A percentile compares a stretch with the other conserved stretches of the same genome.
Conservation (phyloP, 2,888 invertebrate species). For the Drosophila tanythrix region DNA sequence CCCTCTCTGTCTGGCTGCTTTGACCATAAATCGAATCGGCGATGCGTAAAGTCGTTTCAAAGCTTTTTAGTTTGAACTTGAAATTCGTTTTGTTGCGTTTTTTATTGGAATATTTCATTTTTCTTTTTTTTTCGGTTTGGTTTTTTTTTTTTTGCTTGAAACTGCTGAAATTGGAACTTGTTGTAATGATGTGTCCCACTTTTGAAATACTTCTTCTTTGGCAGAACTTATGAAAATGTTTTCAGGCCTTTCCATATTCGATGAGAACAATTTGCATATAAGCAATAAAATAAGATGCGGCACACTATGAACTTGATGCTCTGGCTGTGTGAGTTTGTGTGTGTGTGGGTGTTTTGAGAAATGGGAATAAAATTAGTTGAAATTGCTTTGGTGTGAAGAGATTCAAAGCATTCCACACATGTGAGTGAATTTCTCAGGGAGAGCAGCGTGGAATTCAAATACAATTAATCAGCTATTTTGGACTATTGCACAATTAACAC, state of each 20-base stretch:
- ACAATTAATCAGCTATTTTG: constrained; percentile 20
- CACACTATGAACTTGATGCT: constrained; percentile 2
- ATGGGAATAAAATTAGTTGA: constrained; percentile 12
- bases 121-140: background rate
- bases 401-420: background rate
- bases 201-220: constrained; percentile 33
- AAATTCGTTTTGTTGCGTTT: constrained; percentile 45
- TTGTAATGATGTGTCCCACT: constrained; percentile 34
- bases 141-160: constrained; percentile 1
- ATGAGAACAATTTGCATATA: constrained; percentile 66
- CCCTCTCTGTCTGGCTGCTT: constrained; percentile 27
- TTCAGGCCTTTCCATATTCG: constrained; percentile 65
- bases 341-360: background rate
- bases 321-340: background rate
- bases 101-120: constrained; percentile 10
- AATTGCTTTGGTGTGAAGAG: constrained; percentile 14
- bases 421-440: background rate
- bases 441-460: constrained; percentile 4
- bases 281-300: constrained; percentile 29
- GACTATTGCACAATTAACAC: constrained; percentile 34
- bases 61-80: constrained; percentile 70
- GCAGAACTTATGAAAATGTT: constrained; percentile 52
- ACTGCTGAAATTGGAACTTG: constrained; percentile 21
- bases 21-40: constrained; percentile 64
- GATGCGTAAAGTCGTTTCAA: constrained; percentile 69